Evolutionary conservation across 1,140 invertebrate genomes (phyloP).

Genomic region (Zaprionus africanus): DNA sequence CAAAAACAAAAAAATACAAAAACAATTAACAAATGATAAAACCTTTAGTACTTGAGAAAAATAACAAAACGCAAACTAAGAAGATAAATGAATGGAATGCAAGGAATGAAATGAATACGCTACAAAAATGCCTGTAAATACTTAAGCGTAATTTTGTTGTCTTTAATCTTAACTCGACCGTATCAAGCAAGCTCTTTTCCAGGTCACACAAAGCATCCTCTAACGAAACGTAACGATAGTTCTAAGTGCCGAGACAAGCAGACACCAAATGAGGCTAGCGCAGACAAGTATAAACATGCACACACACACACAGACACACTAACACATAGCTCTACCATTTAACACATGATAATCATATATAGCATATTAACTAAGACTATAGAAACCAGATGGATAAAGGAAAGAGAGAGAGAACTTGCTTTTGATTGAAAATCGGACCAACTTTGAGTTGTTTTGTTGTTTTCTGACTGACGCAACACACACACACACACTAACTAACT

Average conservation of each 20-base stretch:
- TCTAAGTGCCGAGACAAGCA: slow-evolving; percentile 22
- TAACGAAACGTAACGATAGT: slow-evolving; percentile 21
- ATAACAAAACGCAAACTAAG: slow-evolving; percentile 16
- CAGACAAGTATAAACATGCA: background rate
- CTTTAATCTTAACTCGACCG: slow-evolving; percentile 13
- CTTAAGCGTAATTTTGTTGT: slow-evolving; percentile 55
- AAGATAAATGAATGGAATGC: slow-evolving; percentile 16
- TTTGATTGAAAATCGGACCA: slow-evolving; percentile 42
- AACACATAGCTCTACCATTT: slow-evolving; percentile 28
- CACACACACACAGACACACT: slow-evolving; percentile 9
- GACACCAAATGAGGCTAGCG: slow-evolving; percentile 21
- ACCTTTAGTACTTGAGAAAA: slow-evolving; percentile 56
- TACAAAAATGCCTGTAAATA: slow-evolving; percentile 75
- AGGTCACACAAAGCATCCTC: slow-evolving; percentile 43
- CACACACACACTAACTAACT: background rate
- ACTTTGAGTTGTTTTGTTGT: slow-evolving; percentile 29
- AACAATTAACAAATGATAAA: slow-evolving; percentile 30
- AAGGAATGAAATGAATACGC: slow-evolving; percentile 38
- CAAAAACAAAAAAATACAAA: slow-evolving; percentile 2
- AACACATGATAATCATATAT: slow-evolving; percentile 32
- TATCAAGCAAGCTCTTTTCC: slow-evolving; percentile 51
- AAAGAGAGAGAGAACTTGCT: background rate
- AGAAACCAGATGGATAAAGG: background rate
- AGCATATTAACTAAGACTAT: slow-evolving; percentile 10
- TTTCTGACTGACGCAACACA: slow-evolving; percentile 19